These are phyloP conservation scores for Nudaria mundana DNA, from an alignment of 2,888 invertebrate genomes.

Conservation along the genomic window DNA sequence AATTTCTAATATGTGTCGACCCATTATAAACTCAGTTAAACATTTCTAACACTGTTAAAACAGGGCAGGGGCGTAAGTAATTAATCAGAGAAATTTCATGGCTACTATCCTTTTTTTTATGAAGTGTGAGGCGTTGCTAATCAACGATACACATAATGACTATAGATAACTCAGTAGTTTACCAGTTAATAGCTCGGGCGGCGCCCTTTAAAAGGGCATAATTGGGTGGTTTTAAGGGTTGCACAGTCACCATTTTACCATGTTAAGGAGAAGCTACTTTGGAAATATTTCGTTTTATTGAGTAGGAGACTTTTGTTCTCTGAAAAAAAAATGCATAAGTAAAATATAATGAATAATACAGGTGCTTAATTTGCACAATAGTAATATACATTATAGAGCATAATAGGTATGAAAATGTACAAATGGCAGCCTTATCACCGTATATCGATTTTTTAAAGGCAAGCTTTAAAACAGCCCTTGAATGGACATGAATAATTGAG, in stretches of 20 bases:
- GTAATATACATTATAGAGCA: no score
- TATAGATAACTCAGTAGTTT: slow-evolving; percentile 69
- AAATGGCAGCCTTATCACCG: no score
- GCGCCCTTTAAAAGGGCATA: slow-evolving; percentile 67
- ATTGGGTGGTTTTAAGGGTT: slow-evolving; percentile 71
- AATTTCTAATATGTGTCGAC: no score
- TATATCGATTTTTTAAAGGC: no score
- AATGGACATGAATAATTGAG: no score
- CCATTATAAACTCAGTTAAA: no score
- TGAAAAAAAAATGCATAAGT: no score
- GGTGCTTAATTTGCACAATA: no score
- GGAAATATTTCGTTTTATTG: not conserved
- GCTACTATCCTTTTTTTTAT: slow-evolving; percentile 27
- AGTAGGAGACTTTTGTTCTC: no score
- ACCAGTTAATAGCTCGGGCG: slow-evolving; percentile 66
- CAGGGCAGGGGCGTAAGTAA: slow-evolving; percentile 7
- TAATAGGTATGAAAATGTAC: no score
- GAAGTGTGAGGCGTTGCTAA: slow-evolving; percentile 50
- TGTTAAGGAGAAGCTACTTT: slow-evolving; percentile 49
- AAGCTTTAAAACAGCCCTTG: no score
- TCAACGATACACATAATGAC: slow-evolving; percentile 64
- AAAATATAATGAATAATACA: no score
- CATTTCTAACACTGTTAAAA: not conserved
- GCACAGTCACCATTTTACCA: slow-evolving; percentile 60
- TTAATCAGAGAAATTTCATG: slow-evolving; percentile 20